A percentile compares a stretch with the other conserved stretches of the same genome.
Conservation (phyloP, 1,140 invertebrate genomes). For the Argopecten irradians region DNA sequence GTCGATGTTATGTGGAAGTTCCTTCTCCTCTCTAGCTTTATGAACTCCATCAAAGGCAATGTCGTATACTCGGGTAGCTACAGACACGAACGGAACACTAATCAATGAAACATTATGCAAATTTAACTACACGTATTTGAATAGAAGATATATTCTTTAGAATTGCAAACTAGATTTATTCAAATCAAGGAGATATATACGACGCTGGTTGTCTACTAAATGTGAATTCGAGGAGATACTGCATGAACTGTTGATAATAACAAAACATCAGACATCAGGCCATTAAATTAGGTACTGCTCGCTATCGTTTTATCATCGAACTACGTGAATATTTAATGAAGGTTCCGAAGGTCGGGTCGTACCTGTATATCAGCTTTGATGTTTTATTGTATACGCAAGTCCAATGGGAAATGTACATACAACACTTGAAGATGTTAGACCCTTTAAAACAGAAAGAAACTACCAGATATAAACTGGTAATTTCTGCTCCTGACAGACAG, state of each 20-base stretch:
- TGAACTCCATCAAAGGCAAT: not conserved
- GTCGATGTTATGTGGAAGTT: not conserved
- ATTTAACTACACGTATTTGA: conserved; percentile 9
- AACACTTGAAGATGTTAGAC: no score
- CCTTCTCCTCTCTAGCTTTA: not conserved
- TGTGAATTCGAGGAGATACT: not conserved
- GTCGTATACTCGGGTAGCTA: not conserved
- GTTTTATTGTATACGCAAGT: no score
- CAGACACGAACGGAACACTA: not conserved
- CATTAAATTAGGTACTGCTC: not conserved
- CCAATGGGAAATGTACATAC: no score
- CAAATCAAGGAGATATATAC: not conserved
- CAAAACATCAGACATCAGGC: not conserved
- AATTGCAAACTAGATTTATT: not conserved
- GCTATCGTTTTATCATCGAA: not conserved
- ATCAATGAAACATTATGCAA: conserved; percentile 18
- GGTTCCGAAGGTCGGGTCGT: not conserved
- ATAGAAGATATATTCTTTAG: conserved; percentile 4
- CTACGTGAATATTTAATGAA: not conserved
- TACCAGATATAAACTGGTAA: no score
- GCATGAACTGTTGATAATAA: not conserved
- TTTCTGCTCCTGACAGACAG: no score
- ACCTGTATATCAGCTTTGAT: no score
- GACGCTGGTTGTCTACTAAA: not conserved
- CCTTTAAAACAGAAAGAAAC: no score